Base-by-base conservation (phyloP, 2,888 invertebrate species). In the Panorpa germanica region DNA sequence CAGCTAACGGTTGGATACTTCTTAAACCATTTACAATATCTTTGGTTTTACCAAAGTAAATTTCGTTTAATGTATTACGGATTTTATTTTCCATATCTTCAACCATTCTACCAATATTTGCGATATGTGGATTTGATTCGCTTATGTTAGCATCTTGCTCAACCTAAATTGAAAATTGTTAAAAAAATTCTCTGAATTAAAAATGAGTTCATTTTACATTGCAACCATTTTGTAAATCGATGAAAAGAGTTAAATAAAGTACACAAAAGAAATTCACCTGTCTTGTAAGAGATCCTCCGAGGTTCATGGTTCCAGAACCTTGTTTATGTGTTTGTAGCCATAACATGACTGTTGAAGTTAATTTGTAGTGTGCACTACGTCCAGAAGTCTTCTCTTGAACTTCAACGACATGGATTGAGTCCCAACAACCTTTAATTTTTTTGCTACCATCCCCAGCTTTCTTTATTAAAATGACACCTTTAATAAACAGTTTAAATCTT, bases 81-180 rank as follows among this genome's bases (percentile, higher is more conserved):
- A 98, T 98, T 65, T 96, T 98, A 54, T 96, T 98, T 53, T 98
- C 98, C 90, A 96, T 96, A 45, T 98, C 96, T 59, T 99, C 98
- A 1, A 98, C 91, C 85, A 98, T 82, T 45, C 81, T 73, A 13
- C 98, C 98, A 46, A 98, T 98, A 57, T 98, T 99, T 30, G 86
- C 93, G 48, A 98, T 93, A 55, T 98, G 98, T 0, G 96, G 90
- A 25, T 82, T 85, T 15, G 85, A 75, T 41, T 98, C 96, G 45
- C 78, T 85, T 12, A 95, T 82, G 23, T 75, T 62, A 1, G 76
- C 71, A 53, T 98, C 96, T 49, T 77, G 81, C 51, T 96, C 96
- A 16, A 78, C 75, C 82, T 85, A 49, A 2, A 57, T 57, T 25
- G 35, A 26, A 19, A 31, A 40, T 14, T 11, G 14, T n/a, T 19